Conservation (phyloP, 2,888 invertebrate species). For the Drosophila limbata region DNA sequence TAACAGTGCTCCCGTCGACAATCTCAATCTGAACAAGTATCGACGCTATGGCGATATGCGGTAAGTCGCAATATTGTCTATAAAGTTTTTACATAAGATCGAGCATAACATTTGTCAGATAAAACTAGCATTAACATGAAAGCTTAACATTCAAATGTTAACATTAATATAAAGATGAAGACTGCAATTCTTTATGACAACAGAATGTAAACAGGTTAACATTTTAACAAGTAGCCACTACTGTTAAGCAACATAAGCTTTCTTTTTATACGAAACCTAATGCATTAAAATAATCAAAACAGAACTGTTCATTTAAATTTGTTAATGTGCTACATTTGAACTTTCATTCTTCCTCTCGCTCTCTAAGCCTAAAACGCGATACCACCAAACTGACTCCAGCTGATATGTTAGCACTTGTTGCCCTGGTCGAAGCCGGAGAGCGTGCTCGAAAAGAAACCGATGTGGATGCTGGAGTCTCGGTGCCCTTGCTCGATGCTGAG, state of each 20-base stretch:
- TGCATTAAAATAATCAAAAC: too few species aligned
- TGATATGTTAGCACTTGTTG: slow-evolving; percentile 84
- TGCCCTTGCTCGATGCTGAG: slow-evolving; percentile 67
- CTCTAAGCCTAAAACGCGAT: slow-evolving; percentile 83
- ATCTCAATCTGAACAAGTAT: slow-evolving; percentile 76
- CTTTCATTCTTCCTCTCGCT: neutral
- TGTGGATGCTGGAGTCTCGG: slow-evolving; percentile 55
- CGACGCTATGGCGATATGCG: slow-evolving; percentile 82
- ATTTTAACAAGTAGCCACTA: neutral
- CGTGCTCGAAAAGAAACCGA: slow-evolving; percentile 83
- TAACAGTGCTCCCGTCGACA: slow-evolving; percentile 45
- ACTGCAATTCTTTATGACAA: neutral
- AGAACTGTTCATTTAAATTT: too few species aligned
- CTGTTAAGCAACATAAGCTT: neutral
- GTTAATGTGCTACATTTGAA: neutral
- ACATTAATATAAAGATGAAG: neutral
- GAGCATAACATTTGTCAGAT: neutral
- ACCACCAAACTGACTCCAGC: slow-evolving; percentile 84
- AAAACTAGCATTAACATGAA: neutral
- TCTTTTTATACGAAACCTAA: neutral
- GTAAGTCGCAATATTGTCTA: slow-evolving; percentile 58
- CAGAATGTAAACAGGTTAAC: neutral
- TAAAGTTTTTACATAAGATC: neutral
- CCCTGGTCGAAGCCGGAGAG: slow-evolving; percentile 85
- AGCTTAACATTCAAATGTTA: neutral